Conservation (phyloP, 2,888 invertebrate genomes). For the Allacma fusca region DNA sequence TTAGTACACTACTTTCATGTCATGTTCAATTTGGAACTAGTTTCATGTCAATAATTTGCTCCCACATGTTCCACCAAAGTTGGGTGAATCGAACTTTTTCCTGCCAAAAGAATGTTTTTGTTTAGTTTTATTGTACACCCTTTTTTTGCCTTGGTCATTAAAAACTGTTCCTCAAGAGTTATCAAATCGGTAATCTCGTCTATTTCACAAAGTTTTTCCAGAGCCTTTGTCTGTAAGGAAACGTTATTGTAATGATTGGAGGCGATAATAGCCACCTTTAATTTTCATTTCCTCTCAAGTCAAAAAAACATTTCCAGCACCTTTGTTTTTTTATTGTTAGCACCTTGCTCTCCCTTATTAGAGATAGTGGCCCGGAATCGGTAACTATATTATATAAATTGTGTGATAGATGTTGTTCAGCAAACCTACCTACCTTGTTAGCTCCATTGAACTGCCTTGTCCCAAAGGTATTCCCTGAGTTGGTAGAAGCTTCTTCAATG, state of each 20-base stretch:
- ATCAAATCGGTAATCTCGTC: not conserved
- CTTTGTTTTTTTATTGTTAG: constrained; percentile 22
- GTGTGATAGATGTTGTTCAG: too few relatives aligned
- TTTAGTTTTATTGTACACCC: too few relatives aligned
- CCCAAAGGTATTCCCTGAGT: too few relatives aligned
- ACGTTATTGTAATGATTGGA: not conserved
- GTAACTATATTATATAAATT: not conserved
- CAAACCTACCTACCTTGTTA: constrained; percentile 22
- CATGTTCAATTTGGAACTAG: not conserved
- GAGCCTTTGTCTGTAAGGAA: not conserved
- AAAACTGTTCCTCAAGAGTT: too few relatives aligned
- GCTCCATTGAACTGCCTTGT: constrained; percentile 15
- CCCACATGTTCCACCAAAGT: not conserved
- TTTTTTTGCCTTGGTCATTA: not conserved
- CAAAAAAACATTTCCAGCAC: constrained; percentile 9
- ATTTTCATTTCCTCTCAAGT: constrained; percentile 21
- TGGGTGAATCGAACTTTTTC: not conserved
- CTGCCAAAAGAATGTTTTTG: not conserved
- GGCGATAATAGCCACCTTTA: constrained; percentile 25
- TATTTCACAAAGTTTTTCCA: not conserved
- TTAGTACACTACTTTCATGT: not conserved
- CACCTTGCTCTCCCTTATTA: constrained; percentile 28
- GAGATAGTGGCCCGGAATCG: not conserved
- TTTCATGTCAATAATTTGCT: not conserved
- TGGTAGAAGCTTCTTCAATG: not conserved